Evolutionary conservation across 1,140 invertebrate genomes (phyloP), one percentile per base, ranked within the genome.

Genomic region (Bombus picipes): DNA sequence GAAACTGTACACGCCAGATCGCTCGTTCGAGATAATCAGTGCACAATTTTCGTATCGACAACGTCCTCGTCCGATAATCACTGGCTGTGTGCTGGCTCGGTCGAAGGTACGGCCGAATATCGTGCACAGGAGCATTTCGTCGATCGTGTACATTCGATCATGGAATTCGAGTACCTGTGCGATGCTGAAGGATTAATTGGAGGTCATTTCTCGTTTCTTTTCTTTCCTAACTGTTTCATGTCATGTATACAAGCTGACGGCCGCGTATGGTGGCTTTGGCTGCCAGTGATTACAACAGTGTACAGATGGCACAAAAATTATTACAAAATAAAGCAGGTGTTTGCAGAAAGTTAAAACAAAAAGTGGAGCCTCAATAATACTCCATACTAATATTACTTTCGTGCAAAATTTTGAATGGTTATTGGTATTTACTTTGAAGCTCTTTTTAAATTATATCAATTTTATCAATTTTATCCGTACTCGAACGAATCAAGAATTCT

Each of bases 21-120:
- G 81, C 59, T 76, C 71, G 72, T 81, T 81, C 68, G 59, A 47
- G 83, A 85, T 85, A 81, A 85, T 85, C 78, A 81, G 62, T 68
- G 78, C 34, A 34, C 70, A 81, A 81, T 85, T 81, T 85, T 85
- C 83, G 68, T 81, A 59, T 41, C 57, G 70, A 57, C 37, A 73
- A 53, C 53, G 66, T 43, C 41, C 82, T 65, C 68, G 43, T 41
- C 22, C 32, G 78, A 80, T 80, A 80, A 70, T 70, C 59, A 80
- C 78, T 39, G 80, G 32, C 68, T 66, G 41, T 12, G 66, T 43
- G n/a, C 37, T 22, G 65, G 25, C 32, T 28, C 8, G 25, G 3
- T 68, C 15, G 15, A 47, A 32, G 28, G 28, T 47, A 37, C 12
- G 28, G 2, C 72, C 12, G 43, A 15, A 53, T 53, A 53, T 53